Percentiles rank a stretch among this genome's conserved stretches.
Evolutionary conservation across 2,888 invertebrate genomes (phyloP).

Genomic region (Watsonalla binaria): DNA sequence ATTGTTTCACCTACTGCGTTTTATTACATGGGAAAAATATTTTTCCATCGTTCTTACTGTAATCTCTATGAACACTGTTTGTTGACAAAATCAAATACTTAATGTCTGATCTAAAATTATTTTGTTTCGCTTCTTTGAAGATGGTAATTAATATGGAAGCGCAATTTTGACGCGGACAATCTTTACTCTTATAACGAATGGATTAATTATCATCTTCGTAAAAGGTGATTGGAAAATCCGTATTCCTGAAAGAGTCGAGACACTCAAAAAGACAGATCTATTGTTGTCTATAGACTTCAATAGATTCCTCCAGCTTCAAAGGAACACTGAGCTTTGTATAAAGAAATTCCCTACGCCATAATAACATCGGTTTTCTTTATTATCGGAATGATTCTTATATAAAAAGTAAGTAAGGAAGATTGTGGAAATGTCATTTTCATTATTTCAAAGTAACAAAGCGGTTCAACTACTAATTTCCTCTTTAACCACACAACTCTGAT

Average conservation of each 20-base stretch:
- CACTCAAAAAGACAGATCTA: constrained; percentile 41
- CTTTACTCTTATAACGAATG: background rate
- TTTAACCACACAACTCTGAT: constrained; percentile 42
- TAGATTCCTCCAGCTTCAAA: constrained; percentile 45
- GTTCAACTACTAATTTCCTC: constrained; percentile 10
- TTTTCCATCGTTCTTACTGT: too few relatives aligned
- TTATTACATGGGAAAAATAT: too few relatives aligned
- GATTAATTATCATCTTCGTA: constrained; percentile 15
- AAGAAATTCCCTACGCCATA: constrained; percentile 32
- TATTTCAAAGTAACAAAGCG: constrained; percentile 12
- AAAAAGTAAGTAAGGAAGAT: constrained; percentile 18
- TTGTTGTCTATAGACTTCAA: constrained; percentile 43
- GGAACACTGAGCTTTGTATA: constrained; percentile 34
- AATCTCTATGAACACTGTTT: too few relatives aligned
- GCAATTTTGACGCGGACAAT: too few relatives aligned
- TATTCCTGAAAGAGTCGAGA: constrained; percentile 34
- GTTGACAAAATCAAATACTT: too few relatives aligned
- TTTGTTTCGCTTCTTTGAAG: too few relatives aligned
- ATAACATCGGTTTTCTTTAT: constrained; percentile 43
- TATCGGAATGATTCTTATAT: constrained; percentile 23
- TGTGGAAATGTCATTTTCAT: constrained; percentile 9
- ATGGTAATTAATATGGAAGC: too few relatives aligned
- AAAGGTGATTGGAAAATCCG: constrained; percentile 35
- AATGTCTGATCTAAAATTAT: too few relatives aligned
- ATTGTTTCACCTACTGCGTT: too few relatives aligned